Evolutionary conservation across 2,888 invertebrate genomes (phyloP).

Genomic region (Ochlodes sylvanus): DNA sequence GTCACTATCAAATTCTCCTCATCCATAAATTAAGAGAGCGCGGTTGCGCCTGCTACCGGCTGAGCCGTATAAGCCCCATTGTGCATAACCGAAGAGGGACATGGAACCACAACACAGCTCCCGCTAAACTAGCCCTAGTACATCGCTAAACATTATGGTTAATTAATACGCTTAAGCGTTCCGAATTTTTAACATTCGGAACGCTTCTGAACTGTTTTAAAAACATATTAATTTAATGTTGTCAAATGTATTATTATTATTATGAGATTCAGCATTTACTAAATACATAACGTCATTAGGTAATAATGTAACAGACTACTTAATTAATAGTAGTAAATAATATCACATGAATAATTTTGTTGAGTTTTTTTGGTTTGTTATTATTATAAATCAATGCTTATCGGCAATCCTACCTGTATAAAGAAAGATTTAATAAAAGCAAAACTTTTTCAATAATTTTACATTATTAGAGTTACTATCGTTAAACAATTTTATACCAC

Average conservation of each 20-base stretch:
- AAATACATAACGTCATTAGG: too few species aligned
- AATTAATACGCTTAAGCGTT: constrained; percentile 17
- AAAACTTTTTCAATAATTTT: too few species aligned
- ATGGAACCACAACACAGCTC: constrained; percentile 57
- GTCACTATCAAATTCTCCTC: constrained; percentile 71
- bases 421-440: too few species aligned
- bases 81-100: constrained; percentile 70
- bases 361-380: too few species aligned
- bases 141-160: constrained; percentile 46
- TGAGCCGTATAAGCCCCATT: constrained; percentile 69
- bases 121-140: constrained; percentile 49
- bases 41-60: constrained; percentile 58
- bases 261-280: too few species aligned
- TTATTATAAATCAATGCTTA: too few species aligned
- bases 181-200: not conserved
- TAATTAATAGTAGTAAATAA: too few species aligned
- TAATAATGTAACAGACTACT: too few species aligned
- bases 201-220: not conserved
- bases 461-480: not conserved
- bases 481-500: constrained; percentile 19
- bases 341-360: too few species aligned
- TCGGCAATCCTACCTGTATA: too few species aligned
- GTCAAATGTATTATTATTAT: too few species aligned
- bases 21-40: constrained; percentile 73
- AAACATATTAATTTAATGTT: not conserved